phyloP scores from a whole-genome alignment of 2,888 invertebrate genomes.

The Acleris cristana region DNA sequence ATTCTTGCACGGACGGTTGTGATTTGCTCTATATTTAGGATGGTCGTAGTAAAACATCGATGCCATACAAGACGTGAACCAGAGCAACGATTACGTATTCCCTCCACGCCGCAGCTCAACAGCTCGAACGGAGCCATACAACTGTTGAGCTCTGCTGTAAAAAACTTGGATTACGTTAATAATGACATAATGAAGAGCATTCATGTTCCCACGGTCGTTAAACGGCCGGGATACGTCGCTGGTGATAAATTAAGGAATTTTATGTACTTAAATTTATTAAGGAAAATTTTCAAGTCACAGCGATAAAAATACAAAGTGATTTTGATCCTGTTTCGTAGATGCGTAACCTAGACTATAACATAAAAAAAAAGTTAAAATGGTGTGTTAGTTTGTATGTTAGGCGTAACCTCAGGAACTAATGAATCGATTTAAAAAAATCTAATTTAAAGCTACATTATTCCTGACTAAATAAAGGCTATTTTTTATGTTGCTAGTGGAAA shows the following conservation, averaged over 20 bases:
- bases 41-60: slow-evolving; percentile 76
- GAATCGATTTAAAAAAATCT: too few relatives aligned
- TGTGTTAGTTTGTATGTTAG: too few relatives aligned
- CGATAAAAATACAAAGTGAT: not conserved
- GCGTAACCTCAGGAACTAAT: too few relatives aligned
- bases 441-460: too few relatives aligned
- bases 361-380: too few relatives aligned
- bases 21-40: slow-evolving; percentile 84
- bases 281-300: slow-evolving; percentile 5
- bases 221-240: slow-evolving; percentile 24
- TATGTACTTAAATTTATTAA: slow-evolving; percentile 17
- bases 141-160: slow-evolving; percentile 11
- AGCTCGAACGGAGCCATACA: not conserved
- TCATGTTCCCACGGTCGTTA: slow-evolving; percentile 33
- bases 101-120: slow-evolving; percentile 25
- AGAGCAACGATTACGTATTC: slow-evolving; percentile 53
- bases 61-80: slow-evolving; percentile 68
- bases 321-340: too few relatives aligned
- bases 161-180: slow-evolving; percentile 32
- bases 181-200: slow-evolving; percentile 34
- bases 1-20: slow-evolving; percentile 82
- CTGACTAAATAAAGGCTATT: too few relatives aligned
- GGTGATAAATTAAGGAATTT: slow-evolving; percentile 30
- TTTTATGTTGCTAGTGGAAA: too few relatives aligned
- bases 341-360: too few relatives aligned